Conservation (phyloP, 2,888 invertebrate genomes). For the Pantelozetes paolii region DNA sequence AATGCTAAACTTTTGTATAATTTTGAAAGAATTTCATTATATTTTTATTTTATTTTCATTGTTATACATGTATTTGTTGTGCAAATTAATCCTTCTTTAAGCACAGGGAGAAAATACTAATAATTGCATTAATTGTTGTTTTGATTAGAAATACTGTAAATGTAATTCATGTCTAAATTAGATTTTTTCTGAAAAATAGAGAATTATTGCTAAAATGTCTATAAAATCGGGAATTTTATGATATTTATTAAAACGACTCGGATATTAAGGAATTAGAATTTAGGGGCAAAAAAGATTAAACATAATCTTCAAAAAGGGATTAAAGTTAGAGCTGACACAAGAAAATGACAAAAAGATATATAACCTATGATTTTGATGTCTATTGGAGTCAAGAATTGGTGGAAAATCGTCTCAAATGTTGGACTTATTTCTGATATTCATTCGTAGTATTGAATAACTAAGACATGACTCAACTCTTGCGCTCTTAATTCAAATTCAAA, state of each 20-base stretch:
- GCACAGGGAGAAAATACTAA: neutral
- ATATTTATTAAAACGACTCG: neutral
- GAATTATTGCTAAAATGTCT: too few species aligned
- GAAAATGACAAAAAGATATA: neutral
- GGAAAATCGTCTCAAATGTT: neutral
- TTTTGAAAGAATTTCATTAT: too few species aligned
- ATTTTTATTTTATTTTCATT: too few species aligned
- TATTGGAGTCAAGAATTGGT: neutral
- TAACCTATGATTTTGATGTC: neutral
- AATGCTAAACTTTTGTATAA: too few species aligned
- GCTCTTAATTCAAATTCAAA: slow-evolving; percentile 5
- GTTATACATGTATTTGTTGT: too few species aligned
- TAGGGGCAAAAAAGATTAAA: neutral
- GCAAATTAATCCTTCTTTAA: too few species aligned
- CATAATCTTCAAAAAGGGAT: slow-evolving; percentile 10
- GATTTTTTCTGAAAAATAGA: neutral
- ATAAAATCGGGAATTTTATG: too few species aligned
- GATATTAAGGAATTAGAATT: slow-evolving; percentile 1
- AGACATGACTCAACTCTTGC: neutral
- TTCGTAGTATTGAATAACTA: neutral
- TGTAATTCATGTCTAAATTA: slow-evolving; percentile 1
- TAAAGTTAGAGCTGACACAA: neutral
- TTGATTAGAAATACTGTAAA: too few species aligned
- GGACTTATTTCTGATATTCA: neutral
- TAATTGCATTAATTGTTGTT: too few species aligned